Percentiles rank a stretch among this genome's conserved stretches.
phyloP scores from a whole-genome alignment of 2,797 vertebrate genomes.

The Arvicola amphibius region DNA sequence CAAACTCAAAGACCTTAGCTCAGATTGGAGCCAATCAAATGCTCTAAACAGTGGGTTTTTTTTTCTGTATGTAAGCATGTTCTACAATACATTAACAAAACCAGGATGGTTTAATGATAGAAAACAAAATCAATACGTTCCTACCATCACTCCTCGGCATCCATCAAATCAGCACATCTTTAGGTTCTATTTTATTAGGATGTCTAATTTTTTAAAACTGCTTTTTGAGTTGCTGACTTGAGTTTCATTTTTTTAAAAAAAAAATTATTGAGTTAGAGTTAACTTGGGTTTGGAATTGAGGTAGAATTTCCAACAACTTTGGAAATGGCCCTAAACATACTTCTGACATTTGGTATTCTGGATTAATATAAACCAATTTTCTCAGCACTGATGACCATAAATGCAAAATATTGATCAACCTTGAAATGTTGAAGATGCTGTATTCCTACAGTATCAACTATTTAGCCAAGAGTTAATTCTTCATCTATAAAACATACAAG shows the following conservation, averaged over 20 bases:
- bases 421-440: not conserved
- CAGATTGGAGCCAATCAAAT: not conserved
- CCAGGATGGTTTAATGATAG: not conserved
- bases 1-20: not conserved
- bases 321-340: not conserved
- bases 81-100: not conserved
- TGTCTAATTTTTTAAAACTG: not conserved
- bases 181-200: not conserved
- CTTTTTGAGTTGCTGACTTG: not conserved
- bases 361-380: not conserved
- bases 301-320: not conserved
- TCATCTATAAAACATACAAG: not conserved
- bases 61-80: not conserved
- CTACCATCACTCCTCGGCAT: not conserved
- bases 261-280: not conserved
- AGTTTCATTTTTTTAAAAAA: not conserved
- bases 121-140: not conserved
- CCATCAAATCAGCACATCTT: not conserved
- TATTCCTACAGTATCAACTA: not conserved
- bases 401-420: not conserved
- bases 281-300: not conserved
- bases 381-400: not conserved
- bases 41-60: not conserved
- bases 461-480: not conserved
- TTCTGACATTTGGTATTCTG: not conserved